Evolutionary conservation across 2,797 vertebrate species (phyloP).

Genomic region (Malacoctenus gilli): DNA sequence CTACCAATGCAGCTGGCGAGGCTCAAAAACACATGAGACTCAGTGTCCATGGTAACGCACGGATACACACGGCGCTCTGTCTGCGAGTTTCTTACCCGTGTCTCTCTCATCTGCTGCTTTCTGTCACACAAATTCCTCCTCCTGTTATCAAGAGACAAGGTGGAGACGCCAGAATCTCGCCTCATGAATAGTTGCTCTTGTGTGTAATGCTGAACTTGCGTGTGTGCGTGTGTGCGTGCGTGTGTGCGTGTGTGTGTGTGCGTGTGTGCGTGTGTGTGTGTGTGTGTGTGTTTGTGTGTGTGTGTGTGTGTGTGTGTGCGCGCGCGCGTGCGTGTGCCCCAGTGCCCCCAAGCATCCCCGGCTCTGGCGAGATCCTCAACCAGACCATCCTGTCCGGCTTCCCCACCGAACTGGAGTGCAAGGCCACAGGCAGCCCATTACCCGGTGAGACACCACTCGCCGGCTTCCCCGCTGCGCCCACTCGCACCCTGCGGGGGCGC

Average conservation of each 20-base stretch:
- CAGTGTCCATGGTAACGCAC: constrained; percentile 89
- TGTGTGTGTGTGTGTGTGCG: too few species aligned
- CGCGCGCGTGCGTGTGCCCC: constrained; percentile 48
- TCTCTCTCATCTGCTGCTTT: constrained; percentile 26
- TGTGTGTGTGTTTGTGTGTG: too few species aligned
- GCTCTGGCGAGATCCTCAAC: constrained; percentile 86
- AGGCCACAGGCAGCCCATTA: constrained; percentile 86
- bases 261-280: too few species aligned
- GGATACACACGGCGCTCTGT: constrained; percentile 20
- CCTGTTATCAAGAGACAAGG: constrained; percentile 15
- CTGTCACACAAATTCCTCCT: constrained; percentile 2
- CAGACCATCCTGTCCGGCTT: constrained; percentile 90
- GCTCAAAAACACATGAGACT: constrained; percentile 87
- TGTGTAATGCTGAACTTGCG: constrained; percentile 27
- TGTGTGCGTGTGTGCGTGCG: too few species aligned
- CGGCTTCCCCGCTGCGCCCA: constrained; percentile 6
- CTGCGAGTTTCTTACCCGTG: constrained; percentile 6
- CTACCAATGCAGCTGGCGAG: constrained; percentile 95
- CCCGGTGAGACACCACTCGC: constrained; percentile 82
- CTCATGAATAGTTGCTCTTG: constrained; percentile 15
- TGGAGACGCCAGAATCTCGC: constrained; percentile 23
- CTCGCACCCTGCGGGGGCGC: constrained; percentile 9
- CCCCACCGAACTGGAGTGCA: constrained; percentile 89
- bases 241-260: too few species aligned
- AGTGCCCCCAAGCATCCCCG: constrained; percentile 90